Conservation (phyloP, 1,140 invertebrate species). For the Saccostrea echinata region DNA sequence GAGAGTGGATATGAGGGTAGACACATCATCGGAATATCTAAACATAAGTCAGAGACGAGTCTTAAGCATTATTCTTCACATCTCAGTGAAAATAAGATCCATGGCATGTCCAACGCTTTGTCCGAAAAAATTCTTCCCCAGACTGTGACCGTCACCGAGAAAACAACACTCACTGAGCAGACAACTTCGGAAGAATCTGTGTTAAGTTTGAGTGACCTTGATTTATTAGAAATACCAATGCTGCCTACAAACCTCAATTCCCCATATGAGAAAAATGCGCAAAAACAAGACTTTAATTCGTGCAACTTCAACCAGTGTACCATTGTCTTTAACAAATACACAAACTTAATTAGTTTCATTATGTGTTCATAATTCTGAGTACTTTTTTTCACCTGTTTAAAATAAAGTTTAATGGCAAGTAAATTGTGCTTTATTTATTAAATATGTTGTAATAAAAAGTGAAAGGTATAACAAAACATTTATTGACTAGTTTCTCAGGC, state of each 20-base stretch:
- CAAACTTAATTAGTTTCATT: too few species aligned
- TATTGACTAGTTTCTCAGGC: too few species aligned
- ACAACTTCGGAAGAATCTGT: neutral
- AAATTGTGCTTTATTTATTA: too few species aligned
- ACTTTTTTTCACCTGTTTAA: too few species aligned
- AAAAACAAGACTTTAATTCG: too few species aligned
- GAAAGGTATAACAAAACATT: too few species aligned
- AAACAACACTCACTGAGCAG: too few species aligned
- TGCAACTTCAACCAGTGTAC: neutral
- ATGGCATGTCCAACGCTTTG: slow-evolving; percentile 26
- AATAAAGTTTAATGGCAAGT: too few species aligned
- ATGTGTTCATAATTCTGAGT: too few species aligned
- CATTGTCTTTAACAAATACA: too few species aligned
- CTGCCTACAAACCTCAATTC: neutral
- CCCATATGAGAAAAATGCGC: too few species aligned
- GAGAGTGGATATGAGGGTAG: neutral
- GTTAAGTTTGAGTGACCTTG: neutral
- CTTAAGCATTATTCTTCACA: slow-evolving; percentile 16
- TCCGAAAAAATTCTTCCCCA: neutral
- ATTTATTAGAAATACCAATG: neutral
- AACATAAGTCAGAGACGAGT: neutral
- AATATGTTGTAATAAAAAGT: too few species aligned
- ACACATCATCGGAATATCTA: slow-evolving; percentile 9
- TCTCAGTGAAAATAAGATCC: slow-evolving; percentile 25
- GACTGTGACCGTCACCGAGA: neutral